Evolutionary conservation across 2,113 vertebrate species (phyloP), one percentile per base, ranked within the genome.

Genomic region (Brachionichthys hirsutus): DNA sequence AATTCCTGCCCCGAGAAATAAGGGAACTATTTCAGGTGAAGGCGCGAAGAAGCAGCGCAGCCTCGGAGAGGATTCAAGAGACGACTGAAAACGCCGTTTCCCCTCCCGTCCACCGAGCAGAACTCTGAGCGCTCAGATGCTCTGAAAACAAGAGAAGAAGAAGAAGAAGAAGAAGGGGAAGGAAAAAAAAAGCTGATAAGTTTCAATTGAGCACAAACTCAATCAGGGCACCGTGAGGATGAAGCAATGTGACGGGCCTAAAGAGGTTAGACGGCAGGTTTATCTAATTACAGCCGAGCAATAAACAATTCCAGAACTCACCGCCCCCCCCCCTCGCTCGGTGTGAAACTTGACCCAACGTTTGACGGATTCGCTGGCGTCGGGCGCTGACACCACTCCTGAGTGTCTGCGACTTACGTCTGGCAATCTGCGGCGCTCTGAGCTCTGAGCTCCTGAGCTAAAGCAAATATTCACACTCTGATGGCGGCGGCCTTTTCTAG

Each of bases 201-300:
- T 85, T 89, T 88, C 85, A 86, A 80, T 81, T 81, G 77, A 73
- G 68, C 58, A 20, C 51, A 85, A 89, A 89, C 82, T 83, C 71
- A 84, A 87, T 86, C 81, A 85, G 81, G 49, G 67, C 60, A 83
- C 85, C 75, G 10, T 65, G 85, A 86, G 85, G 74, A 76, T 79
- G 80, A 85, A 70, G 74, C 74, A 69, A 89, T 87, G 85, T 87
- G 88, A 87, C 88, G 83, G 88, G 66, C 76, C 75, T 89, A 88
- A 88, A 83, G 72, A 80, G 79, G 87, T 88, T 88, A 87, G 82
- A 70, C 17, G 70, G n/a, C 74, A 77, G 68, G 62, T 85, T 89
- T 66, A 88, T 88, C 77, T 80, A 85, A 89, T 89, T 89, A 85
- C 75, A 69, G 88, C 78, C 62, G 62, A 13, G 82, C 88, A 88